Conservation (phyloP, 2,888 invertebrate genomes). For the Hedychridium roseum region DNA sequence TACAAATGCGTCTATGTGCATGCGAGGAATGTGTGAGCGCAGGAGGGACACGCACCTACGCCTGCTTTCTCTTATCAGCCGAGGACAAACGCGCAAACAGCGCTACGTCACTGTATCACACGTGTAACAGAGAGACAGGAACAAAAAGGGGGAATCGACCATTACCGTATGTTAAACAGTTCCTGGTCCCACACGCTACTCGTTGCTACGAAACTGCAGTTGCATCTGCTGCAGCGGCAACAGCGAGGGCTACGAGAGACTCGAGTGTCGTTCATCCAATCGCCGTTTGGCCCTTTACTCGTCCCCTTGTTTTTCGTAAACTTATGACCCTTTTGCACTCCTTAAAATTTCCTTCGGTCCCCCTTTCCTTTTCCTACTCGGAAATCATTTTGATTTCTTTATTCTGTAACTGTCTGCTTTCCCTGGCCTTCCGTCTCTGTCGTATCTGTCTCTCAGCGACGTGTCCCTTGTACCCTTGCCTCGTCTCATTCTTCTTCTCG, state of each 20-base stretch:
- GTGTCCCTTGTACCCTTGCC: too few relatives aligned
- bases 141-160: slow-evolving; percentile 26
- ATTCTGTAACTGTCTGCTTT: not conserved
- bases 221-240: slow-evolving; percentile 20
- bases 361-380: not conserved
- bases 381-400: not conserved
- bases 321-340: not conserved
- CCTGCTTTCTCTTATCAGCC: slow-evolving; percentile 26
- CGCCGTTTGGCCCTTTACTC: slow-evolving; percentile 23
- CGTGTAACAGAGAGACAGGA: slow-evolving; percentile 21
- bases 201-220: slow-evolving; percentile 25
- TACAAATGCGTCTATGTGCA: too few relatives aligned
- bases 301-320: too few relatives aligned
- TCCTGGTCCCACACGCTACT: slow-evolving; percentile 28
- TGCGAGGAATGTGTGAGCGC: too few relatives aligned
- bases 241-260: not conserved
- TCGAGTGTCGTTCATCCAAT: slow-evolving; percentile 27
- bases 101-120: slow-evolving; percentile 29
- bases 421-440: slow-evolving; percentile 9
- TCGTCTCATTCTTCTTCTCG: too few relatives aligned
- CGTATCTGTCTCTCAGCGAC: too few relatives aligned
- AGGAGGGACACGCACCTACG: slow-evolving; percentile 23
- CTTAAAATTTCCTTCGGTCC: not conserved
- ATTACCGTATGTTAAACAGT: slow-evolving; percentile 42
- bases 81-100: slow-evolving; percentile 28